These are phyloP conservation scores for Physeter macrocephalus DNA, from an alignment of 2,113 vertebrate genomes.

Conservation along the genomic window DNA sequence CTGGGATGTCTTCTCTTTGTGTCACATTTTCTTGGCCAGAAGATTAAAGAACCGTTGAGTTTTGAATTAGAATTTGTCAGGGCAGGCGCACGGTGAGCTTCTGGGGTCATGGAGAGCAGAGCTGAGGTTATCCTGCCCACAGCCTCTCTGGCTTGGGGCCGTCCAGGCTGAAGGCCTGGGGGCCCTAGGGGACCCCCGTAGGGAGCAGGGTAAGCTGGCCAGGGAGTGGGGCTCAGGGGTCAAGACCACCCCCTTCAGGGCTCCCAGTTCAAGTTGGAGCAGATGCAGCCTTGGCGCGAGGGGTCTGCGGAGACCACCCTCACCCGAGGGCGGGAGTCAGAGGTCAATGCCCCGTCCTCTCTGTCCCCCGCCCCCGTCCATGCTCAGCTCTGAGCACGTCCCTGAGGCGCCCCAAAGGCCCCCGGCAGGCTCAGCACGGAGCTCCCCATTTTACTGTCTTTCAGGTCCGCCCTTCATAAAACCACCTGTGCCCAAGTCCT, in stretches of 20 bases:
- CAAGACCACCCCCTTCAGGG: not conserved
- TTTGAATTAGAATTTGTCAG: not conserved
- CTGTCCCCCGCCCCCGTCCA: rapidly evolving
- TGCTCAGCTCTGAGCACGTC: not conserved
- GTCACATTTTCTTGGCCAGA: not conserved
- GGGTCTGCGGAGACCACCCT: not conserved
- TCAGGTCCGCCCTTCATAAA: rapidly evolving
- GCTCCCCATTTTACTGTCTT: rapidly evolving
- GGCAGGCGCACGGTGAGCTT: rapidly evolving
- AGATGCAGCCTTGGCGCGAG: rapidly evolving
- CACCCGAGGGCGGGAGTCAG: too few relatives aligned
- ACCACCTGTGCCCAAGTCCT: not conserved
- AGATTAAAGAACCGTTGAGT: not conserved
- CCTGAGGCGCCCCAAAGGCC: rapidly evolving
- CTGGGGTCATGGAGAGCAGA: too few relatives aligned
- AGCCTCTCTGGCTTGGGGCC: not conserved
- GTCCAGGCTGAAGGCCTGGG: rapidly evolving
- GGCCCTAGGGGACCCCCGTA: not conserved
- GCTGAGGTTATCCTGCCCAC: too few relatives aligned
- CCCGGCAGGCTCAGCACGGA: rapidly evolving
- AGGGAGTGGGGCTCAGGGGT: not conserved
- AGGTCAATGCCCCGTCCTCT: rapidly evolving
- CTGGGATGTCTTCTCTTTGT: not conserved
- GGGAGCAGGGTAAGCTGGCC: too few relatives aligned
- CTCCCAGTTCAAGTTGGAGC: not conserved